Evolutionary conservation across 2,113 vertebrate species (phyloP), one percentile per base, ranked within the genome.

Genomic region (Buteo buteo): DNA sequence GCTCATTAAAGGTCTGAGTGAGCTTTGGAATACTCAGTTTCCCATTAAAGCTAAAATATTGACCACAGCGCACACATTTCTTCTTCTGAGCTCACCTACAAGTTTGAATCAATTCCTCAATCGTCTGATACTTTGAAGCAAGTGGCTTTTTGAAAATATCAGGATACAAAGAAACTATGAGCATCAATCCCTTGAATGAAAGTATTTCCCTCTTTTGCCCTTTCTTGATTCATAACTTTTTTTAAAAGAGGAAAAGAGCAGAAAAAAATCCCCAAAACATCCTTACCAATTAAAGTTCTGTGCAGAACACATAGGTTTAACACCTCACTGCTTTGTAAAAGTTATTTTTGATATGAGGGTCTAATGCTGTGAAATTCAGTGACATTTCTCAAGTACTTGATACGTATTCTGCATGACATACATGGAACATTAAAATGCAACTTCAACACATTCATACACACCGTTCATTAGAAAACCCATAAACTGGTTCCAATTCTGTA

Each of bases 21-120:
- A 96, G 93, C 69, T 97, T 92, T 93, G 82, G 86, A 96, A 97
- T 91, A 88, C 81, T 92, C 79, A 88, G 36, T 88, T 97, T 95
- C 45, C 78, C 80, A 61, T 94, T 96, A 80, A 93, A 95, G 45
- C 73, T 94, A 62, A 93, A 96, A 89, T 90, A 94, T 88, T 92
- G 80, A 96, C 93, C 80, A 86, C n/a, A 66, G 28, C 52, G 28
- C 42, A 34, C 42, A 55, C 70, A 81, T 86, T 94, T 89, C 49
- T 93, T 93, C 66, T 86, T 91, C 94, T 77, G 66, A 86, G 74
- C 71, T 92, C 91, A 93, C 57, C 91, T 79, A 54, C 59, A 78
- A 77, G 32, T 74, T 62, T 78, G 78, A 96, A 95, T 93, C 69
- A 96, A 81, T 95, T 88, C 69, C 52, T 67, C 79, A 94, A 38